phyloP scores from a whole-genome alignment of 23 tunicate genomes.

The Botrylloides violaceus region DNA sequence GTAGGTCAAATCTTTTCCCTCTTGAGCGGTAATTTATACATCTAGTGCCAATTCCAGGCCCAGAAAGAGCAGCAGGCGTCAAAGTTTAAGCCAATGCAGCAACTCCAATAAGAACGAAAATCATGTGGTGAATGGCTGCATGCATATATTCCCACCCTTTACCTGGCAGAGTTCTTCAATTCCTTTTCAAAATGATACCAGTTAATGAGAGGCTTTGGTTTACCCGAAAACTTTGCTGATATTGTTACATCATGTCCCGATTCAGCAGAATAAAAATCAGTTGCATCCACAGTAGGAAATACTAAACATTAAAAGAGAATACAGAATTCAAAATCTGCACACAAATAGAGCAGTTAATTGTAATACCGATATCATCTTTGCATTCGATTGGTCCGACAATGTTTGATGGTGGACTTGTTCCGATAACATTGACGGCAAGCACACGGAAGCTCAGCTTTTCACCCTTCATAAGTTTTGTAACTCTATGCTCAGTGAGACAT shows the following conservation, averaged over 20 bases:
- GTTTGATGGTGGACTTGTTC: slow-evolving; percentile 73
- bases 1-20: no score
- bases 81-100: no score
- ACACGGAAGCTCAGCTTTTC: slow-evolving; percentile 61
- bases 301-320: slow-evolving; percentile 16
- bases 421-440: slow-evolving; percentile 60
- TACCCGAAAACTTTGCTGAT: slow-evolving; percentile 60
- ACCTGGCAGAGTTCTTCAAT: slow-evolving; percentile 49
- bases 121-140: no score
- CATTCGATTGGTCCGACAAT: slow-evolving; percentile 64
- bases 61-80: no score
- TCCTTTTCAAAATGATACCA: slow-evolving; percentile 56
- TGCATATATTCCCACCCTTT: slow-evolving; percentile 8
- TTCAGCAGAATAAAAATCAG: slow-evolving; percentile 65
- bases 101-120: no score
- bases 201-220: slow-evolving; percentile 57
- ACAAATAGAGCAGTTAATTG: no score
- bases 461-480: background rate
- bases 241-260: slow-evolving; percentile 43
- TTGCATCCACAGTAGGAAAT: slow-evolving; percentile 70
- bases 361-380: slow-evolving; percentile 30
- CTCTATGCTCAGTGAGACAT: slow-evolving; percentile 8
- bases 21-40: no score
- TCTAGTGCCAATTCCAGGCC: no score
- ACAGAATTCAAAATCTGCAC: background rate